Evolutionary conservation across 2,888 invertebrate genomes (phyloP).

Genomic region (Clusia tigrina): DNA sequence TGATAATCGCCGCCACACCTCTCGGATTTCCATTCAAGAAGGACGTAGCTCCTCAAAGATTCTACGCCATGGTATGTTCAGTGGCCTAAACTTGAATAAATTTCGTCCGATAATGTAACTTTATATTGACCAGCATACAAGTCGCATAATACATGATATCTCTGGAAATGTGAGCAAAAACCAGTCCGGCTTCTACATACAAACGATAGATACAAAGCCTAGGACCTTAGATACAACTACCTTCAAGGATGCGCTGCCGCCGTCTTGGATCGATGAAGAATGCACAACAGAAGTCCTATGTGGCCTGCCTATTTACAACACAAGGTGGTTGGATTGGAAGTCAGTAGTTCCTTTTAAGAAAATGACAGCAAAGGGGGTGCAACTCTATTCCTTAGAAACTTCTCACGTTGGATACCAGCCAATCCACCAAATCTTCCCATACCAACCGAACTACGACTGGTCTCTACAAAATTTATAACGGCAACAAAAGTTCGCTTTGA

Average conservation of each 20-base stretch:
- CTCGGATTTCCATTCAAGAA: constrained; percentile 69
- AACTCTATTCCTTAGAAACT: constrained; percentile 43
- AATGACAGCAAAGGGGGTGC: too few species aligned
- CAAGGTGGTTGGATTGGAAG: constrained; percentile 57
- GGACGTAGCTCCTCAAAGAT: constrained; percentile 66
- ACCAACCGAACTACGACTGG: constrained; percentile 41
- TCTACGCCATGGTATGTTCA: constrained; percentile 65
- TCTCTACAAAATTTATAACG: constrained; percentile 29
- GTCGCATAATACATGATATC: constrained; percentile 46
- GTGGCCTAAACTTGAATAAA: not conserved
- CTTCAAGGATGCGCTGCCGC: constrained; percentile 44
- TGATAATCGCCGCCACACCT: constrained; percentile 64
- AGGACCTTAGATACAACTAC: constrained; percentile 41
- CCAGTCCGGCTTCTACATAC: constrained; percentile 65
- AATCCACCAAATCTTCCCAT: constrained; percentile 41
- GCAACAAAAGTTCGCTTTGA: constrained; percentile 42
- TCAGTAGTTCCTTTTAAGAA: constrained; percentile 36
- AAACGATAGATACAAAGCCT: constrained; percentile 63
- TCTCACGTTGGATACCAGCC: constrained; percentile 53
- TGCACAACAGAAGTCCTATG: constrained; percentile 51
- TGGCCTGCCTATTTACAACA: constrained; percentile 55
- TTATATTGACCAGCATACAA: constrained; percentile 47
- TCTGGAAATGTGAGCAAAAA: constrained; percentile 45
- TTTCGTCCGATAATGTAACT: not conserved
- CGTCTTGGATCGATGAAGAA: constrained; percentile 43